Evolutionary conservation across 2,113 vertebrate species (phyloP).

Genomic region (Tursiops truncatus): DNA sequence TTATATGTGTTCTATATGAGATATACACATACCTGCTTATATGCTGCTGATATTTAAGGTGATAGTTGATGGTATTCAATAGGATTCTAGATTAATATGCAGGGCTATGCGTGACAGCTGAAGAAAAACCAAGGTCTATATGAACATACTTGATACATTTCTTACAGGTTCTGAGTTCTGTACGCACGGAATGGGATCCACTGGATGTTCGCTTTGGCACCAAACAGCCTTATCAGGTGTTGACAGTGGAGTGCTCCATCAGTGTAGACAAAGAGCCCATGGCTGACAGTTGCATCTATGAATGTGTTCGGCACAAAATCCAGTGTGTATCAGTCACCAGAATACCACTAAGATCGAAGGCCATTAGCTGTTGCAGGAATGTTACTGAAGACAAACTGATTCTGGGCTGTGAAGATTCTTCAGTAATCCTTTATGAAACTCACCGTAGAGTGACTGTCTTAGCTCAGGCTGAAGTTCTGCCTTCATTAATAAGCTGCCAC

Average conservation of each 20-base stretch:
- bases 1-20: background rate
- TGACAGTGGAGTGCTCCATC: conserved; percentile 88
- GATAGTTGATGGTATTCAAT: background rate
- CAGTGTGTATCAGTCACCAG: conserved; percentile 86
- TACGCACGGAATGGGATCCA: conserved; percentile 89
- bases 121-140: background rate
- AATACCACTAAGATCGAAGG: conserved; percentile 87
- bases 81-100: conserved; percentile 19
- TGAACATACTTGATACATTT: conserved; percentile 39
- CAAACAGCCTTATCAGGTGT: conserved; percentile 89
- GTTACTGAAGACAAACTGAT: conserved; percentile 87
- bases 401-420: conserved; percentile 93
- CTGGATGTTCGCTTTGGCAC: conserved; percentile 90
- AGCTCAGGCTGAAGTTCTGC: conserved; percentile 87
- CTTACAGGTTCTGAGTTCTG: conserved; percentile 88
- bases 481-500: conserved; percentile 90
- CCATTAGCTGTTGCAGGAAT: conserved; percentile 90
- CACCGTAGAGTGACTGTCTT: conserved; percentile 85
- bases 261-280: conserved; percentile 79
- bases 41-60: background rate
- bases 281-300: conserved; percentile 89
- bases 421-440: conserved; percentile 90
- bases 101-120: background rate
- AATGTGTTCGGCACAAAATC: conserved; percentile 85
- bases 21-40: background rate